These are phyloP conservation scores for Alethe diademata DNA, from an alignment of 2,113 vertebrate genomes.

Conservation along the genomic window DNA sequence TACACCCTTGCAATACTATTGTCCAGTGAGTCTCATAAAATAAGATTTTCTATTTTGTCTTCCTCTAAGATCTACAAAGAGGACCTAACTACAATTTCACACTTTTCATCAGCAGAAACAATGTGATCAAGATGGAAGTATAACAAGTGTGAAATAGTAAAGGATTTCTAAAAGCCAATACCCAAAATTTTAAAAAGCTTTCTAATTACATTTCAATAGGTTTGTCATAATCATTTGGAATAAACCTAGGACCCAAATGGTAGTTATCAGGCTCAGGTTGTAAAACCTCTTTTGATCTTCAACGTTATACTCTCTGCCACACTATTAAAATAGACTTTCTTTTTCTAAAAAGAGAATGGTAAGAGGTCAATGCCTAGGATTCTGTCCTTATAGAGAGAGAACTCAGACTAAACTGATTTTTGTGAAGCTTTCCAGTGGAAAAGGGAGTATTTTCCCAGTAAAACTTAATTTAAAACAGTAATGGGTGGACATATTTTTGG, in stretches of 20 bases:
- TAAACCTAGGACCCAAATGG: neutral
- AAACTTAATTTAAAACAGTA: slow-evolving; percentile 46
- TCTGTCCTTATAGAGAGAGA: neutral
- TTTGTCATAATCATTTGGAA: neutral
- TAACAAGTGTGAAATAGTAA: neutral
- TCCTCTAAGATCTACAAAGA: neutral
- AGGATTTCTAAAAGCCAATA: neutral
- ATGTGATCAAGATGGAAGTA: neutral
- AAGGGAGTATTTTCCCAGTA: slow-evolving; percentile 17
- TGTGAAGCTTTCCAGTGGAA: neutral
- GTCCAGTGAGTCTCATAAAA: neutral
- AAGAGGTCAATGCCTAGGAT: neutral
- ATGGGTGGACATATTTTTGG: slow-evolving; percentile 28
- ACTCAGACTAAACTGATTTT: neutral
- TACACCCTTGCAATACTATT: neutral
- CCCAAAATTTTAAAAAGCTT: neutral
- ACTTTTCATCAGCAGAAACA: neutral
- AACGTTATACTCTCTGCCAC: neutral
- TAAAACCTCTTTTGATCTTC: neutral
- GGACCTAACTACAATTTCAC: neutral
- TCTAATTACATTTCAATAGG: neutral
- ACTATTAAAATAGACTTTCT: neutral
- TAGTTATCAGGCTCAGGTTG: neutral
- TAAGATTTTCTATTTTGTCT: neutral
- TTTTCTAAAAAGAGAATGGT: neutral